Evolutionary conservation across 2,888 invertebrate species (phyloP), one percentile per base, ranked within the genome.

Genomic region (Portevinia maculata): DNA sequence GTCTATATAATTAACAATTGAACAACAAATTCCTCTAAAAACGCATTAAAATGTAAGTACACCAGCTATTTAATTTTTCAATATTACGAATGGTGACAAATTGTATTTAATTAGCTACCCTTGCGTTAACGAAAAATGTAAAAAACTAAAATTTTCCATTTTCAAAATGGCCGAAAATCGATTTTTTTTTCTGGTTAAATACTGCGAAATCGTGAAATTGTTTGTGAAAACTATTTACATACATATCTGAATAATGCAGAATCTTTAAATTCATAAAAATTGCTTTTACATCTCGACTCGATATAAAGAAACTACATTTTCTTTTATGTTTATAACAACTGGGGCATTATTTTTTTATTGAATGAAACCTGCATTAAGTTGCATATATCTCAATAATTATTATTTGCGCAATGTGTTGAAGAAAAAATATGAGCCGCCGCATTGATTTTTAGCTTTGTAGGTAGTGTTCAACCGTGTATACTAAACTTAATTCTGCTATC

Each of bases 101-200:
- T n/a, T n/a, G n/a, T n/a, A n/a, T n/a, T n/a, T n/a, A n/a, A n/a
- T n/a, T n/a, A n/a, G n/a, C n/a, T n/a, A n/a, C n/a, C n/a, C n/a
- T n/a, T n/a, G n/a, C n/a, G n/a, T n/a, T n/a, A n/a, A n/a, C 5
- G 7, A 34, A 46, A 1, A 55, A 15, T 24, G 28, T 59, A 21
- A 28, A 24, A 65, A 55, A 28, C 5, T 34, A n/a, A 19, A 19
- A 24, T 48, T 70, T 50, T 67, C 30, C 8, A 50, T 8, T 59
- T 76, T 48, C 81, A 83, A 83, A 50, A 83, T 83, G 81, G 81
- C 81, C 48, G 79, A 70, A 39, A 34, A 83, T 83, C 65, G 76
- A 83, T 83, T 76, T 81, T 81, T 76, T 48, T 41, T 9, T 41
- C 21, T 9, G 11, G 19, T 19, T 7, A 13, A 13, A 19, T 46